These are phyloP conservation scores for Microplitis mediator DNA, from an alignment of 1,140 invertebrate species.

Conservation along the genomic window DNA sequence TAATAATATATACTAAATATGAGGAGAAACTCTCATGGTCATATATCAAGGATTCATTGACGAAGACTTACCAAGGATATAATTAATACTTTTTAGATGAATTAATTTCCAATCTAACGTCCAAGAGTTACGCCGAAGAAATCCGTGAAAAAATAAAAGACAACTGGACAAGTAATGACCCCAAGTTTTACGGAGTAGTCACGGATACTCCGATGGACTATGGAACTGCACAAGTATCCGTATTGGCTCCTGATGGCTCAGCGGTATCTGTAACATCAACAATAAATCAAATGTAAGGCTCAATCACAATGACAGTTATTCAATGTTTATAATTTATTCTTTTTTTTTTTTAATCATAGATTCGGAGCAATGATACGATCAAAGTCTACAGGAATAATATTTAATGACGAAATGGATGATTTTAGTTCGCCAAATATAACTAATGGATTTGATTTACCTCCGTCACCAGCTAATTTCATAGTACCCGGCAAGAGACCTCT, in stretches of 20 bases:
- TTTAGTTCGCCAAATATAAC: slow-evolving; percentile 84
- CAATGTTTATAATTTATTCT: slow-evolving; percentile 14
- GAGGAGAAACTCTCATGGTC: too few species aligned
- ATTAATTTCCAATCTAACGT: slow-evolving; percentile 68
- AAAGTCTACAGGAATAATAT: slow-evolving; percentile 83
- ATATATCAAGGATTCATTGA: too few species aligned
- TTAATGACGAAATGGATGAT: slow-evolving; percentile 97
- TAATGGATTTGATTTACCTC: slow-evolving; percentile 79
- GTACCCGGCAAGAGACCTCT: slow-evolving; percentile 80
- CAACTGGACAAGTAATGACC: slow-evolving; percentile 70
- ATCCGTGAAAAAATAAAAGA: slow-evolving; percentile 72
- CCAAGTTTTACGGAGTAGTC: slow-evolving; percentile 73
- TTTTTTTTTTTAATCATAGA: slow-evolving; percentile 57
- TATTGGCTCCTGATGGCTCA: slow-evolving; percentile 83
- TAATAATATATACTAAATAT: background rate
- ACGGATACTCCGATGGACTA: slow-evolving; percentile 66
- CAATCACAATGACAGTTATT: slow-evolving; percentile 9
- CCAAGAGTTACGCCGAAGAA: slow-evolving; percentile 66
- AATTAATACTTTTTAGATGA: slow-evolving; percentile 60
- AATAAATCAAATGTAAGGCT: slow-evolving; percentile 82
- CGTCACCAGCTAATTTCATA: slow-evolving; percentile 83
- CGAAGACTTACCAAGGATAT: too few species aligned
- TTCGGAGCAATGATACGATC: slow-evolving; percentile 78
- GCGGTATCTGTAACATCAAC: slow-evolving; percentile 89
- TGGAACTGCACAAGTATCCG: slow-evolving; percentile 86